These are phyloP conservation scores for Cataglyphis cursor DNA, from an alignment of 2,888 invertebrate species.

Conservation along the genomic window DNA sequence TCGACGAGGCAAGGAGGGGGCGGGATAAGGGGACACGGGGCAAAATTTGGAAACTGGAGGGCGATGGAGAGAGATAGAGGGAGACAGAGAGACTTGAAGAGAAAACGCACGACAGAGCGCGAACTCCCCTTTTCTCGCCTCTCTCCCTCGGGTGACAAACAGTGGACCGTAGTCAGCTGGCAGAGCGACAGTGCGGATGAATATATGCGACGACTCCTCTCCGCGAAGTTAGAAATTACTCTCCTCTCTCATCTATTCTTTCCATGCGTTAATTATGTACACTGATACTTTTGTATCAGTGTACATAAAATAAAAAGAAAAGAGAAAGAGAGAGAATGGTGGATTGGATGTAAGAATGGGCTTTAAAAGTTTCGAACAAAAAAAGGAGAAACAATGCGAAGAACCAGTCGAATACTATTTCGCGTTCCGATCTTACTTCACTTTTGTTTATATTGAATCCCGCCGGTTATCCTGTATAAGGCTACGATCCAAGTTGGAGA, in stretches of 20 bases:
- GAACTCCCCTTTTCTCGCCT: neutral
- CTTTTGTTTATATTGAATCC: slow-evolving; percentile 47
- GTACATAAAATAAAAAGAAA: too few species aligned
- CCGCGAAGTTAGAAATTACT: slow-evolving; percentile 40
- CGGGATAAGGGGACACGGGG: neutral
- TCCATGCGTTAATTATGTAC: slow-evolving; percentile 72
- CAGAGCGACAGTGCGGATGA: slow-evolving; percentile 58
- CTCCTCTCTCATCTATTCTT: slow-evolving; percentile 72
- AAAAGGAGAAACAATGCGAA: neutral
- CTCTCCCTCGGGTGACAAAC: slow-evolving; percentile 69
- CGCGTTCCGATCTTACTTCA: slow-evolving; percentile 28
- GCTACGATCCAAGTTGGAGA: neutral
- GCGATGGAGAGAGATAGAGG: neutral
- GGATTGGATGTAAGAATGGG: slow-evolving; percentile 4
- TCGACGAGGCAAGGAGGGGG: slow-evolving; percentile 9
- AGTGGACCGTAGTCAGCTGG: slow-evolving; percentile 66
- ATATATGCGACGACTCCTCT: slow-evolving; percentile 70
- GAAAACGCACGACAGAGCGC: slow-evolving; percentile 58
- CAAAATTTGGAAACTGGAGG: slow-evolving; percentile 40
- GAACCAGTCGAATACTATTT: slow-evolving; percentile 56
- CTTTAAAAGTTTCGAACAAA: slow-evolving; percentile 61
- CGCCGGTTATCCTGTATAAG: slow-evolving; percentile 26
- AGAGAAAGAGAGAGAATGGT: neutral
- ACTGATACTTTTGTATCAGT: slow-evolving; percentile 72
- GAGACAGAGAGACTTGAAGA: neutral